Evolutionary conservation across 2,888 invertebrate genomes (phyloP).

Genomic region (Eristalis tenax): DNA sequence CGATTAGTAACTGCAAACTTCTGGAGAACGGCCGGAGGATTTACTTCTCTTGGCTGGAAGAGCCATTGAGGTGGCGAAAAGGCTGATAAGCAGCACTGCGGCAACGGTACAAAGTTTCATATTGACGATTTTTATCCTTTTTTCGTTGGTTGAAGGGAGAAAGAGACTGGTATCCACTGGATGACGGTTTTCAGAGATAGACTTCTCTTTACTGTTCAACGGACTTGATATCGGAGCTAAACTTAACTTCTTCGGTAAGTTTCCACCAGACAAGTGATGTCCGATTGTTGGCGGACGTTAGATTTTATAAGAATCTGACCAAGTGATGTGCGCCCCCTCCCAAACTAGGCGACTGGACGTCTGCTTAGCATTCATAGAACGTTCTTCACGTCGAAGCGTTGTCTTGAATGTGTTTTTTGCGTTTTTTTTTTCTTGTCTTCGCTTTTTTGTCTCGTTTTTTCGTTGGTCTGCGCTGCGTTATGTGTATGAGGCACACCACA

Average conservation of each 20-base stretch:
- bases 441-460: neutral
- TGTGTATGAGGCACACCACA: neutral
- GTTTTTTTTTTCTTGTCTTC: slow-evolving; percentile 9
- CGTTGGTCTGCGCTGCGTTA: slow-evolving; percentile 1
- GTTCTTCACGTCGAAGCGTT: slow-evolving; percentile 64
- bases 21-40: neutral
- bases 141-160: slow-evolving; percentile 8
- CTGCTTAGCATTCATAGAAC: slow-evolving; percentile 73
- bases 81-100: slow-evolving; percentile 60
- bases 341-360: slow-evolving; percentile 62
- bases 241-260: slow-evolving; percentile 80
- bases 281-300: slow-evolving; percentile 78
- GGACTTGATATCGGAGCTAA: slow-evolving; percentile 79
- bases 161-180: slow-evolving; percentile 45
- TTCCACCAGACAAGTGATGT: slow-evolving; percentile 81
- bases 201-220: slow-evolving; percentile 38
- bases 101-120: slow-evolving; percentile 54
- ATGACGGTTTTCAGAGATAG: neutral
- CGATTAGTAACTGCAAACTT: neutral
- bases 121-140: slow-evolving; percentile 63
- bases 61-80: slow-evolving; percentile 59
- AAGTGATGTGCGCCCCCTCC: slow-evolving; percentile 65
- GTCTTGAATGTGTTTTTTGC: slow-evolving; percentile 43
- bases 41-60: slow-evolving; percentile 62
- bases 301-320: slow-evolving; percentile 79